Base-by-base conservation (phyloP, 1,140 invertebrate species). In the Caenorhabditis elegans region DNA sequence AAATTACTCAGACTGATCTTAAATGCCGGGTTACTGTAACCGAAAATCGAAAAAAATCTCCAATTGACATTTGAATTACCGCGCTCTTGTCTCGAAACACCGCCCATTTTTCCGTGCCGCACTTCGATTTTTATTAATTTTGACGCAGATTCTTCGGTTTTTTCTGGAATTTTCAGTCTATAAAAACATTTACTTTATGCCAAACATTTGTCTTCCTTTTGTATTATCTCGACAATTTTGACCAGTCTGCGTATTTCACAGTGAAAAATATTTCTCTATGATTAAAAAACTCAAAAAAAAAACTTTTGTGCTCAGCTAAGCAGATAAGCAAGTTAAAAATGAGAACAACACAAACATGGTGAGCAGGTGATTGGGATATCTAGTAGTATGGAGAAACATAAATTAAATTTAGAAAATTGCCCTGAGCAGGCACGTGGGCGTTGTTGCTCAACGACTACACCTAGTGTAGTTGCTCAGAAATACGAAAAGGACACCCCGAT, bases 161-260 rank as follows among this genome's bases (percentile, higher is more conserved):
- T 49, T 48, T 13, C 19, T n/a, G 17, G 22, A n/a, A 19, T n/a
- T 49, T 49, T 19, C 2, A n/a, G n/a, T n/a, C n/a, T n/a, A n/a
- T n/a, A n/a, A n/a, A n/a, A n/a, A n/a, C n/a, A n/a, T n/a, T n/a
- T n/a, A n/a, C n/a, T n/a, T n/a, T n/a, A n/a, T n/a, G n/a, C n/a
- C n/a, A n/a, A n/a, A n/a, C n/a, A n/a, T n/a, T n/a, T n/a, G n/a
- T 48, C 76, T 51, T 77, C 48, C 36, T 76, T 39, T 47, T 48
- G 1, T 31, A 46, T 28, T 76, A 5, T 15, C 39, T 43, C 39
- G 39, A 8, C 39, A 5, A 43, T 43, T 43, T 43, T 43, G 39
- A 43, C 5, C 15, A 43, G 39, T 5, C 39, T 43, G n/a, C n/a
- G n/a, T n/a, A n/a, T n/a, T n/a, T n/a, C n/a, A n/a, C n/a, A n/a